These are phyloP conservation scores for Lissocephala sabroskyi DNA, from an alignment of 2,888 invertebrate genomes.

Conservation along the genomic window DNA sequence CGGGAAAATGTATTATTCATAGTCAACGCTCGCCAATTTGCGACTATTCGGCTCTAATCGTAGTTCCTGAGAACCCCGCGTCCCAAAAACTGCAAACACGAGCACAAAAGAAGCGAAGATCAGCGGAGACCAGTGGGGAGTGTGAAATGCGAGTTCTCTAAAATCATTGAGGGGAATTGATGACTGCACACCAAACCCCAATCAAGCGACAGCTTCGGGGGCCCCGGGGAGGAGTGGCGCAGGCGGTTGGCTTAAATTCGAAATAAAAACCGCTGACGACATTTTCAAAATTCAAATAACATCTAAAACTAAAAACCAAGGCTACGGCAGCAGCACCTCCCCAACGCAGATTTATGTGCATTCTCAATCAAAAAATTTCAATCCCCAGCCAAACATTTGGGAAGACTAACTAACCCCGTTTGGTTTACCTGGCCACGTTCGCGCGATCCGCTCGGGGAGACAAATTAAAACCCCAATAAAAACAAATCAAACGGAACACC, in stretches of 20 bases:
- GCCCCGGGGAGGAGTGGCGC: no score
- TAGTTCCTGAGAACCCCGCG: slow-evolving; percentile 36
- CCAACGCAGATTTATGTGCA: slow-evolving; percentile 29
- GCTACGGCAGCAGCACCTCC: no score
- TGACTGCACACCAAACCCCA: no score
- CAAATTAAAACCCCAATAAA: slow-evolving; percentile 38
- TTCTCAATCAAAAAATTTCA: neutral
- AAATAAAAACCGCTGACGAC: slow-evolving; percentile 60
- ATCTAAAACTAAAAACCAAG: slow-evolving; percentile 39
- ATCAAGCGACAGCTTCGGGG: no score
- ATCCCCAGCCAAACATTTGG: neutral
- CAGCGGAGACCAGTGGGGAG: no score
- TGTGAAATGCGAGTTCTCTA: no score
- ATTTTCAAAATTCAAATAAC: slow-evolving; percentile 63
- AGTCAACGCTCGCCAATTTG: no score
- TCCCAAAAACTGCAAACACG: slow-evolving; percentile 67
- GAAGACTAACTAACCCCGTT: neutral
- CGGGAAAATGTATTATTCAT: slow-evolving; percentile 3
- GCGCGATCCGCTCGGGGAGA: slow-evolving; percentile 53
- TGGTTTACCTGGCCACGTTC: slow-evolving; percentile 21
- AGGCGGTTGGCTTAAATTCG: slow-evolving; percentile 42
- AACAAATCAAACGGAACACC: neutral
- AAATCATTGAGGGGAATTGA: no score
- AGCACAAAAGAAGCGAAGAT: no score
- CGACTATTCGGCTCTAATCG: no score